Base-by-base conservation (phyloP, 2,113 vertebrate species). In the Chrysemys picta region DNA sequence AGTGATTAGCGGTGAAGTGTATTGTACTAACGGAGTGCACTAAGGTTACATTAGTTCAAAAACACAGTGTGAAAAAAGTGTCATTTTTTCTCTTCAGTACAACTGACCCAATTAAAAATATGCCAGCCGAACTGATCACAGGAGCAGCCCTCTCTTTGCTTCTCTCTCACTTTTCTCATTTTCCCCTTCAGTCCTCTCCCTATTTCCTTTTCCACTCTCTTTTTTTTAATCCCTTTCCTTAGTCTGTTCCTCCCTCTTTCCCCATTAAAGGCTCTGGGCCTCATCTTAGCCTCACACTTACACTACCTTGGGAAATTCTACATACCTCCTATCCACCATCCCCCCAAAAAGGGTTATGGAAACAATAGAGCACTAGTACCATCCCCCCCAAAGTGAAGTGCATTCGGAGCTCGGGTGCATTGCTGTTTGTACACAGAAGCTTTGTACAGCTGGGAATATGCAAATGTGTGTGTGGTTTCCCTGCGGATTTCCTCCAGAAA, bases 41-140 rank as follows among this genome's bases (percentile, higher is more conserved):
- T 95, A 65, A 83, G 94, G 96, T 97, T 97, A 95, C 76, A 3
- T 87, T 93, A 97, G 97, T 97, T 95, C 95, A 96, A 65, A 94
- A 97, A 88, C 12, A 79, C 88, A 45, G 54, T 92, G 85, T 89
- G 59, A 92, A 95, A 97, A 13, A 87, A 97, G 86, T n/a, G 47
- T 83, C 57, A 49, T 89, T 95, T 91, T 92, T 92, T 89, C 95
- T 85, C 90, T 92, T 38, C 35, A 42, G 1, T 16, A 27, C 53
- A 82, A 76, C 50, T 94, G 91, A 91, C 93, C 92, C 93, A 94
- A 92, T 96, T 95, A 91, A 85, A 92, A 92, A 81, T 56, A 82
- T 21, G 82, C 47, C 88, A 5, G 3, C 80, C 84, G 45, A 91
- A 78, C 57, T 88, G 29, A 42, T 87, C 82, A 79, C n/a, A 21